Base-by-base conservation (phyloP, 1,140 invertebrate genomes). In the Drosophila mauritiana region DNA sequence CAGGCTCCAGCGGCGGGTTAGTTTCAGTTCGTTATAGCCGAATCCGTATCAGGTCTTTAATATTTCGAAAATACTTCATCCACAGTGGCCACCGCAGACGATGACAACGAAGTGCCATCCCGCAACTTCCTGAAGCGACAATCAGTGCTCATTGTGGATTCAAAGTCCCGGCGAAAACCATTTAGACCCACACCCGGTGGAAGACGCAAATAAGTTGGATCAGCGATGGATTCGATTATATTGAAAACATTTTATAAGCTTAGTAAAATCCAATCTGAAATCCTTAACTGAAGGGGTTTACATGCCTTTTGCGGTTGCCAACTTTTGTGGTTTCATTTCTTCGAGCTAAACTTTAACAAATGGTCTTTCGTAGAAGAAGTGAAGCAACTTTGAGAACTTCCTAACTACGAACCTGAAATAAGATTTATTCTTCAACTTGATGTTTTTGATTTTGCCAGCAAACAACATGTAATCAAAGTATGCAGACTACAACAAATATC, bases 101-200 rank as follows among this genome's bases (percentile, higher is more conserved):
- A 97, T 69, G 96, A 97, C 81, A 96, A 96, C 62, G 97, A 97
- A 90, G 95, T 97, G 45, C 96, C 96, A 0, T 96, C 96, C 0
- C 93, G 97, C 75, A 95, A 94, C 57, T 95, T 94, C 79, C 92
- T 98, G 37, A 97, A 97, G 92, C 93, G 96, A 67, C 96, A 97
- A 91, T 96, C 97, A 1, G 96, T 97, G 89, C 92, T 97, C 5
- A 95, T 97, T 27, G 94, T 97, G 13, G 97, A 97, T 91, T 95
- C 96, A 2, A 97, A 97, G 91, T 96, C 95, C 49, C 94, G 96
- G 46, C 94, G 96, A 56, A 97, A 96, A 92, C 95, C 94, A 15
- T 95, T 95, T 75, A 89, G 94, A 65, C 84, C 91, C 0, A 55
- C 84, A 25, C 90, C 91, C 15, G 90, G 70, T 7, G 86, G 46